These are phyloP conservation scores for Sebastiscus tertius DNA, from an alignment of 2,797 vertebrate species.

Conservation along the genomic window DNA sequence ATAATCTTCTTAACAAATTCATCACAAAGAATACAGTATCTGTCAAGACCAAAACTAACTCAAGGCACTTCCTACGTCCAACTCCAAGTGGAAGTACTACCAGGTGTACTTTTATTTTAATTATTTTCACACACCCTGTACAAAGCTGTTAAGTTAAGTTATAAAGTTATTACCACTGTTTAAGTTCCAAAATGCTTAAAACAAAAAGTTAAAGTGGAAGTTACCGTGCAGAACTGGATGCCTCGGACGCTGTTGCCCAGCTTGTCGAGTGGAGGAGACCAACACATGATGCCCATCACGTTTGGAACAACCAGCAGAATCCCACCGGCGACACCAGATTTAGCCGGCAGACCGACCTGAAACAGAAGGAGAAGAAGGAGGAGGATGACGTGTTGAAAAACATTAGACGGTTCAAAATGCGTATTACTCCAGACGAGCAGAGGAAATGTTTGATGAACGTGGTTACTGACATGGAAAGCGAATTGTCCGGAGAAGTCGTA, in stretches of 20 bases:
- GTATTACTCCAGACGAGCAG: not conserved
- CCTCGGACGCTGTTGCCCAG: conserved; percentile 97
- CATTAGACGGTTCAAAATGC: not conserved
- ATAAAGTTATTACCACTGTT: no score
- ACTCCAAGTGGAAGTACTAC: no score
- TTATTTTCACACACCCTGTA: no score
- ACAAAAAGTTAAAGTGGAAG: not conserved
- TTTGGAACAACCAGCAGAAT: conserved; percentile 98
- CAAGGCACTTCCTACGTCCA: no score
- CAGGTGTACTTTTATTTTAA: no score
- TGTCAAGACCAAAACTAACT: no score
- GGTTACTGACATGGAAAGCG: conserved; percentile 92
- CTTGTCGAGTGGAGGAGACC: conserved; percentile 97
- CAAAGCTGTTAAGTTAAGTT: no score
- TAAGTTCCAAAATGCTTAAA: not conserved
- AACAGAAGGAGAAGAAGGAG: not conserved
- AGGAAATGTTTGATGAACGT: accelerated
- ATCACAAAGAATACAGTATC: not conserved
- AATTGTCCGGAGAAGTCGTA: conserved; percentile 99
- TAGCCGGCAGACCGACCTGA: conserved; percentile 96
- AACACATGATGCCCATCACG: conserved; percentile 99
- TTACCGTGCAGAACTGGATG: conserved; percentile 98
- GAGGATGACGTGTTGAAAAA: not conserved
- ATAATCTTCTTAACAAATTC: not conserved
- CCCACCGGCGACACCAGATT: conserved; percentile 95